Evolutionary conservation across 2,888 invertebrate genomes (phyloP), one percentile per base, ranked within the genome.

Genomic region (Agriopis marginaria): DNA sequence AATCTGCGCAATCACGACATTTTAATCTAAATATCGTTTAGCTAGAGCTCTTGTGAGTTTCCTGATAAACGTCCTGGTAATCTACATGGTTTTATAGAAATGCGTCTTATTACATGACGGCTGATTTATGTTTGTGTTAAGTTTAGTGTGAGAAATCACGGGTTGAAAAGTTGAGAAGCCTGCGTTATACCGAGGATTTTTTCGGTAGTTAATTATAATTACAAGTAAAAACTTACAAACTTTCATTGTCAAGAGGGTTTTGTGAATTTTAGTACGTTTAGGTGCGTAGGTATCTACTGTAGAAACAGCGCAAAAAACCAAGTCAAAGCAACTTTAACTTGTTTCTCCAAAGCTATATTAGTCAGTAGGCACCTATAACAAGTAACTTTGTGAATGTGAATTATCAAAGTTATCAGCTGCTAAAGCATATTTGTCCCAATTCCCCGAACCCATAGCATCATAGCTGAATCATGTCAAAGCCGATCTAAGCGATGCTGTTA

Each of bases 381-480:
- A 42, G 3, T 7, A 42, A 40, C 40, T 40, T 1, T 23, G 17
- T 23, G 17, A 23, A 0, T 23, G n/a, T n/a, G n/a, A 23, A 23
- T 23, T 23, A 23, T 23, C 17, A 23, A 23, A n/a, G n/a, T n/a
- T n/a, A 23, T 23, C 2, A 23, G 17, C 17, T 23, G 17, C 32
- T 5, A 32, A 32, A 3, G 32, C 44, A 42, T 61, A 55, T 23
- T n/a, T 59, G 45, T 47, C 47, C 51, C 10, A 65, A 60, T 70
- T 60, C 54, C 56, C 50, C 17, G 55, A 50, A 12, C 45, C 56
- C 51, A 47, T 53, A 61, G n/a, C 60, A 17, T 63, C 58, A 53
- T 40, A 39, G 47, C 55, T 65, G 23, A 56, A 14, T 10, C 47
- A 12, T 45, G 45, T 67, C 71, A 72, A 69, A 70, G 73, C 71